phyloP scores from a whole-genome alignment of 1,140 invertebrate species.

The Bicyclus anynana region DNA sequence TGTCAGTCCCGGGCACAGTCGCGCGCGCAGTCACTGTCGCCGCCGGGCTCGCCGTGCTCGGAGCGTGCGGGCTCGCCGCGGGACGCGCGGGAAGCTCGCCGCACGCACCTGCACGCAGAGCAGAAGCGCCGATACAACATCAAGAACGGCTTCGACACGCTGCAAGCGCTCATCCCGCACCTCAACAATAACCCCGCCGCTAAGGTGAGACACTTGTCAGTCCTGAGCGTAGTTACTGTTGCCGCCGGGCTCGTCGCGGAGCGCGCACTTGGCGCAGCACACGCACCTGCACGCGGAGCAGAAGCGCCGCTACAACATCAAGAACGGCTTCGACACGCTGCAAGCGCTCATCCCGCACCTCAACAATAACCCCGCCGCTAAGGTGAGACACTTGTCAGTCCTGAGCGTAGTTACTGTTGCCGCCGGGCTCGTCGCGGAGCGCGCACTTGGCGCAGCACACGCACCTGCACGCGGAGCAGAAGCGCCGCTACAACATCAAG shows the following conservation, averaged over 20 bases:
- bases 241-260: constrained; percentile 48
- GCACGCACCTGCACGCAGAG: constrained; percentile 97
- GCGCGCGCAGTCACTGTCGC: constrained; percentile 50
- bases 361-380: constrained; percentile 92
- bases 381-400: constrained; percentile 81
- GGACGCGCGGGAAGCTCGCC: constrained; percentile 80
- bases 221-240: constrained; percentile 30
- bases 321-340: constrained; percentile 97
- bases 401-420: constrained; percentile 49
- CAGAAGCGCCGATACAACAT: constrained; percentile 98
- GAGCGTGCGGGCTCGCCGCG: constrained; percentile 68
- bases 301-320: constrained; percentile 97
- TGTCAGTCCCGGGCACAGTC: constrained; percentile 13
- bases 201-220: constrained; percentile 79
- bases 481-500: constrained; percentile 97
- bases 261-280: constrained; percentile 81
- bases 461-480: constrained; percentile 98
- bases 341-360: constrained; percentile 96
- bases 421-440: constrained; percentile 54
- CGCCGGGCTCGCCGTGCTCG: constrained; percentile 65
- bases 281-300: constrained; percentile 98
- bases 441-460: constrained; percentile 84
- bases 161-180: constrained; percentile 95
- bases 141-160: constrained; percentile 97
- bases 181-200: constrained; percentile 93